Percentiles rank a stretch among this genome's conserved stretches.
Evolutionary conservation across 2,888 invertebrate species (phyloP).

Genomic region (Urechis unicinctus): DNA sequence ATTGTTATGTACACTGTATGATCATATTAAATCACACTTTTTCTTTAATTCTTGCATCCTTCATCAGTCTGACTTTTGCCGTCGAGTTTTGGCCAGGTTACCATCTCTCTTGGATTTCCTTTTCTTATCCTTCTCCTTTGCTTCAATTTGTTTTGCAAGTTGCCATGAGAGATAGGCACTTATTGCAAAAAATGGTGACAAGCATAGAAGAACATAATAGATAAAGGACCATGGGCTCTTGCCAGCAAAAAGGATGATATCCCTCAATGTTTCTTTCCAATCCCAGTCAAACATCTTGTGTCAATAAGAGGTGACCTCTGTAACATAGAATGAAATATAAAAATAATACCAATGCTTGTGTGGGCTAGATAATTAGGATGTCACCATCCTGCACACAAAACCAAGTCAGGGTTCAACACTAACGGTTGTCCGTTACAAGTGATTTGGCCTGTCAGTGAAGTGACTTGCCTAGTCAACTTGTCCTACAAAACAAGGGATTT

Average conservation of each 20-base stretch:
- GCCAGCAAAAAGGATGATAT: conserved; percentile 44
- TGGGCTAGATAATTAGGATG: too few species aligned
- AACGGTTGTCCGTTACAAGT: too few species aligned
- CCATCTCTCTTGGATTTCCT: conserved; percentile 49
- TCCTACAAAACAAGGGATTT: too few species aligned
- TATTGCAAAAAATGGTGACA: conserved; percentile 55
- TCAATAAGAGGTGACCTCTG: too few species aligned
- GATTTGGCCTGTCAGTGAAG: too few species aligned
- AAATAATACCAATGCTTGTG: too few species aligned
- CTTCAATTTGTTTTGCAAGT: conserved; percentile 55
- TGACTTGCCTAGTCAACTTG: too few species aligned
- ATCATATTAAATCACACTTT: background rate
- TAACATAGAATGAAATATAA: too few species aligned
- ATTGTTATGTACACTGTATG: too few species aligned
- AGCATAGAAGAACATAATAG: conserved; percentile 53
- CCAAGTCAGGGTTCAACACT: too few species aligned
- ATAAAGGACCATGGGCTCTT: conserved; percentile 53
- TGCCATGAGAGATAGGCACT: conserved; percentile 56
- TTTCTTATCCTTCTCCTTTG: conserved; percentile 54
- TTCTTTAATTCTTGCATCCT: background rate
- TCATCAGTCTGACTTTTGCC: conserved; percentile 22
- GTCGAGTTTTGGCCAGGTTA: conserved; percentile 45
- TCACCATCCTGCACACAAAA: too few species aligned
- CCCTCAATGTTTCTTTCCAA: conserved; percentile 34
- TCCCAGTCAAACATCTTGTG: conserved; percentile 31